Evolutionary conservation across 2,797 vertebrate genomes (phyloP).

Genomic region (Sebastes nivosus): DNA sequence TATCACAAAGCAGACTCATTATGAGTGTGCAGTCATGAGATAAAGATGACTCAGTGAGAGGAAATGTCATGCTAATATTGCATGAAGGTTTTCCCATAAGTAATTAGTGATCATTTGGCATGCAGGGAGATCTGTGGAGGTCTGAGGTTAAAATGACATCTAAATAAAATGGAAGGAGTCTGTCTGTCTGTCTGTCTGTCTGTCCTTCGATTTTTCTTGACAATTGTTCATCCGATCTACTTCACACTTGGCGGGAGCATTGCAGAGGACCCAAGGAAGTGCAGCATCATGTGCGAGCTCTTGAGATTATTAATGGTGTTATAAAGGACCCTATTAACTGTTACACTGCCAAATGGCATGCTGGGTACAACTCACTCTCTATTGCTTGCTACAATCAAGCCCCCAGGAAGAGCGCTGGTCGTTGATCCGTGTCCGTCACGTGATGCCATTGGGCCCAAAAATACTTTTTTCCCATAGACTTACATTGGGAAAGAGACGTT

Average conservation of each 20-base stretch:
- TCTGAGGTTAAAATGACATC: neutral
- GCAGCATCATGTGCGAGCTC: no score
- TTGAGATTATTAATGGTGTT: neutral
- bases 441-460: no score
- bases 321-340: neutral
- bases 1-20: slow-evolving; percentile 8
- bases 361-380: neutral
- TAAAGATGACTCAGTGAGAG: slow-evolving; percentile 5
- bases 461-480: no score
- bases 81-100: neutral
- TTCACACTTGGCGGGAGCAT: no score
- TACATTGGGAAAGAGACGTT: no score
- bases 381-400: no score
- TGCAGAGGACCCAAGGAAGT: no score
- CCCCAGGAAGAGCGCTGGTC: no score
- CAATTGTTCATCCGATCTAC: no score
- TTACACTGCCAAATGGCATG: neutral
- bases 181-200: neutral
- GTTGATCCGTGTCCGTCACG: no score
- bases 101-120: neutral
- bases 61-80: slow-evolving; percentile 3
- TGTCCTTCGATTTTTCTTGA: no score
- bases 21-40: slow-evolving; percentile 3
- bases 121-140: neutral
- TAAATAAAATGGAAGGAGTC: neutral